Evolutionary conservation across 1,140 invertebrate species (phyloP), one percentile per base, ranked within the genome.

Genomic region (Hylyphantes graminicola): DNA sequence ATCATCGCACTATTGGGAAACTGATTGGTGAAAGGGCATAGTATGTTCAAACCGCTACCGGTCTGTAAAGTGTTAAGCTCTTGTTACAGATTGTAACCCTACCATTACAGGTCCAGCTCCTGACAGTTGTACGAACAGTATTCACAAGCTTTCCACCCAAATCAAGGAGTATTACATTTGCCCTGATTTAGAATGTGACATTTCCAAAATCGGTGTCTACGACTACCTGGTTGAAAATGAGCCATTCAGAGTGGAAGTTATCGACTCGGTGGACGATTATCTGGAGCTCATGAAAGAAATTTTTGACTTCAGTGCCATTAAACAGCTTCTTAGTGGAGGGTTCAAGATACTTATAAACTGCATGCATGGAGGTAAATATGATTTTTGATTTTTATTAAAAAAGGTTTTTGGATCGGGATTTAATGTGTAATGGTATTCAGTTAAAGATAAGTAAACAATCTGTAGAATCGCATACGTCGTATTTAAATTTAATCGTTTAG

Each of bases 241-340:
- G 73, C 88, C 92, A 17, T 98, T 98, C 89, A 92, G 91, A 10
- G 94, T 99, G 9, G 94, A 98, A 88, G 92, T 99, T 0, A 94
- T 99, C 84, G 97, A 99, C 90, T 93, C 95, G 0, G 96, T 98
- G 4, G 91, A 92, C 15, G 96, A 98, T 89, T 99, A 99, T 90
- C 92, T 97, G 0, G 90, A 91, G 2, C 93, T 97, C 65, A 98
- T 99, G 97, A 97, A 98, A 89, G 93, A 95, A 87, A 98, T 99
- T 87, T 99, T 99, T 91, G 97, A 99, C 91, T 99, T 99, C 91
- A 88, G 90, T 78, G 92, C 93, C 87, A 93, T 99, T 53, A 94
- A 93, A 88, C 90, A 91, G 0, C 92, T 97, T 48, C 90, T 98
- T 11, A 92, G 92, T 83, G 95, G 95, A 63, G 91, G 90, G 0